Percentiles rank a stretch among this genome's conserved stretches.
These are phyloP conservation scores for Monodelphis domestica DNA, from an alignment of 2,797 vertebrate genomes.

Conservation along the genomic window DNA sequence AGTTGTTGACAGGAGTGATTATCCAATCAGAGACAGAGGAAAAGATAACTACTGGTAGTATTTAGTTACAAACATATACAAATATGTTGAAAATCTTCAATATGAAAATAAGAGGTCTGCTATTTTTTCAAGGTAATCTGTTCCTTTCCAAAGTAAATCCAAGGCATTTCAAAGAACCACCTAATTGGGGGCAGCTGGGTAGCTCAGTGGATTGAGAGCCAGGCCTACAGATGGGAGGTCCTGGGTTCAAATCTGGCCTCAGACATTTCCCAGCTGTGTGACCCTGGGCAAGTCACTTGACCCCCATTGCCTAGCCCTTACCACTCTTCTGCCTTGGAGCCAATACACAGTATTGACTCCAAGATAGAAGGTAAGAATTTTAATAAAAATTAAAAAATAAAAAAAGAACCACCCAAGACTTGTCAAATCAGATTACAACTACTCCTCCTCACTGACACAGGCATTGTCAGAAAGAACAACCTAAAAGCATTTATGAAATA, in stretches of 20 bases:
- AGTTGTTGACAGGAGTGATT: background rate
- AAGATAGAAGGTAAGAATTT: too few relatives aligned
- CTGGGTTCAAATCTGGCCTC: too few relatives aligned
- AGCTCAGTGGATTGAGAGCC: too few relatives aligned
- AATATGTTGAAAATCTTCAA: too few relatives aligned
- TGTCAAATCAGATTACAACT: background rate
- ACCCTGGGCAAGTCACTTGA: too few relatives aligned
- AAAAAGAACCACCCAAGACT: background rate
- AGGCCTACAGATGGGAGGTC: too few relatives aligned
- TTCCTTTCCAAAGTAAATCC: background rate
- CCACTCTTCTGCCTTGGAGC: too few relatives aligned
- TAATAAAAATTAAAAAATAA: too few relatives aligned
- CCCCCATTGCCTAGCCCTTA: too few relatives aligned
- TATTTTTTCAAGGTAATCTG: background rate
- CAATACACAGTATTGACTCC: too few relatives aligned
- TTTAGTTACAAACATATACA: background rate
- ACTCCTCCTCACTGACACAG: background rate
- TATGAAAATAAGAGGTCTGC: background rate
- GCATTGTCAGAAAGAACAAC: background rate
- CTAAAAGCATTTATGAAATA: background rate
- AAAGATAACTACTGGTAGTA: background rate
- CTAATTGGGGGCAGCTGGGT: too few relatives aligned
- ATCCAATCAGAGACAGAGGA: background rate
- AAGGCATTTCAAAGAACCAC: background rate
- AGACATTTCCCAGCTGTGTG: too few relatives aligned